phyloP scores from a whole-genome alignment of 2,113 vertebrate genomes.

The Trichomycterus rosablanca region DNA sequence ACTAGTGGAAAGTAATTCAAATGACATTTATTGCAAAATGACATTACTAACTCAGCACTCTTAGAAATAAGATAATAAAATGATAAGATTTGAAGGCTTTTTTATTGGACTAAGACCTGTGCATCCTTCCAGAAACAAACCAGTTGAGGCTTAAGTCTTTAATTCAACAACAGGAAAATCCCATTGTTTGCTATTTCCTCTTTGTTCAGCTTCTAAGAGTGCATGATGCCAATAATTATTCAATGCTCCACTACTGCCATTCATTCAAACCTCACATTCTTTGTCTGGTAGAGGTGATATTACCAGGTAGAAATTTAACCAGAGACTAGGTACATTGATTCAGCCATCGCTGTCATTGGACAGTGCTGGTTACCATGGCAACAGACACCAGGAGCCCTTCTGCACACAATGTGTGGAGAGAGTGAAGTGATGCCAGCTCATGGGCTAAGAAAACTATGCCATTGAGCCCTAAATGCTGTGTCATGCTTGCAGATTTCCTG shows the following conservation, averaged over 20 bases:
- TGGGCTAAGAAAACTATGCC: constrained; percentile 31
- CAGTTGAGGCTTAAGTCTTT: neutral
- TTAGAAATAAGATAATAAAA: too few relatives aligned
- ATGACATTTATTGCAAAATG: too few relatives aligned
- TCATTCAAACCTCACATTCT: too few relatives aligned
- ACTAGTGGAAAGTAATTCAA: too few relatives aligned
- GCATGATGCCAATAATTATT: too few relatives aligned
- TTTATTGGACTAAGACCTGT: too few relatives aligned
- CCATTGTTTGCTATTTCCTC: neutral
- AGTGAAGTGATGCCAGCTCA: constrained; percentile 12
- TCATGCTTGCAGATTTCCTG: constrained; percentile 32
- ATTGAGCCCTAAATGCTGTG: constrained; percentile 29
- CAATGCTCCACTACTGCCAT: too few relatives aligned
- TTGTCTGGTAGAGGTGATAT: too few relatives aligned
- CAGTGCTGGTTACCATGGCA: constrained; percentile 45
- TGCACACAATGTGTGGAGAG: constrained; percentile 12
- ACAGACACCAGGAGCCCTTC: constrained; percentile 32
- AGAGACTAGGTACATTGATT: constrained; percentile 1
- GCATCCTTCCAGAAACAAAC: neutral
- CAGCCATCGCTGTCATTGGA: constrained; percentile 32
- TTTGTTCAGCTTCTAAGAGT: neutral
- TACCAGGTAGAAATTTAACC: constrained; percentile 7
- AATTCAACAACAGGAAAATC: too few relatives aligned
- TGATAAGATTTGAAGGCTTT: too few relatives aligned
- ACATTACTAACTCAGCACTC: too few relatives aligned